Conservation (phyloP, 2,888 invertebrate genomes). For the Altica lythri region DNA sequence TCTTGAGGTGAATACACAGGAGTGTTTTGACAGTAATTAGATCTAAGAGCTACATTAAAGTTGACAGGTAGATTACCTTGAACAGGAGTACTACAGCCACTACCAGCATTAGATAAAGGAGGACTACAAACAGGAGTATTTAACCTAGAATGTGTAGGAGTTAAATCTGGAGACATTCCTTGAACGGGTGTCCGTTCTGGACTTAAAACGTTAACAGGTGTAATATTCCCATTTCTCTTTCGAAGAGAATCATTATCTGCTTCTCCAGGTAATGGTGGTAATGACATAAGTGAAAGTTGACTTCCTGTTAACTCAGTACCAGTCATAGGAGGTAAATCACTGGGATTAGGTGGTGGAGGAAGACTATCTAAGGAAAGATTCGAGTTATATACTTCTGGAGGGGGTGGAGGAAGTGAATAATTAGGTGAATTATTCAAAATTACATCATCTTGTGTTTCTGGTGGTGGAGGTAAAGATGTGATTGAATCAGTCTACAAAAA, state of each 20-base stretch:
- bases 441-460: constrained; percentile 60
- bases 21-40: constrained; percentile 35
- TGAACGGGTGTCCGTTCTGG: constrained; percentile 52
- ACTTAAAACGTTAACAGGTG: constrained; percentile 57
- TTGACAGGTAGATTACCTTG: constrained; percentile 49
- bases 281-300: constrained; percentile 69
- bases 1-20: constrained; percentile 42
- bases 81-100: constrained; percentile 54
- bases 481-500: constrained; percentile 62
- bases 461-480: constrained; percentile 59
- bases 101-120: constrained; percentile 49
- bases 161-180: constrained; percentile 53
- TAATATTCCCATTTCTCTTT: constrained; percentile 55
- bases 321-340: constrained; percentile 60
- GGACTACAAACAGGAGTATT: constrained; percentile 51
- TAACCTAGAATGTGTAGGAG: constrained; percentile 57
- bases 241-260: constrained; percentile 25
- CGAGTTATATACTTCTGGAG: constrained; percentile 75
- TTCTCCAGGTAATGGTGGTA: constrained; percentile 75
- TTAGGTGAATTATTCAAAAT: constrained; percentile 57
- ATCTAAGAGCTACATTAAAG: constrained; percentile 50
- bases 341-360: constrained; percentile 76
- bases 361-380: constrained; percentile 80
- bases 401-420: constrained; percentile 72
- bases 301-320: constrained; percentile 70